phyloP scores from a whole-genome alignment of 2,797 vertebrate species.

The Odontamblyopus lacepedii region DNA sequence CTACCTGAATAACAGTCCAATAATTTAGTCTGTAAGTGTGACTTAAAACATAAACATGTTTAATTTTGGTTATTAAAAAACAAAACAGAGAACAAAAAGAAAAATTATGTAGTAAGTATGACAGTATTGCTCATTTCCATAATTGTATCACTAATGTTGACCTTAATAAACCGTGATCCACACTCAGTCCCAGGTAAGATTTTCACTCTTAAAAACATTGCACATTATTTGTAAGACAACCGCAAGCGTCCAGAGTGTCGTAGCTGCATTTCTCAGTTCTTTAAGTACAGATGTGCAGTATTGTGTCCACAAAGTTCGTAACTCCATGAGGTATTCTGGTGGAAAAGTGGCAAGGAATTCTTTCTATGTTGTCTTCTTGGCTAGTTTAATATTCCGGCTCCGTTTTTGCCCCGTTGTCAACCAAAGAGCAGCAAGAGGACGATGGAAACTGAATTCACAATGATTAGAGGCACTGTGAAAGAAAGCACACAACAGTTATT shows the following conservation, averaged over 20 bases:
- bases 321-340: background rate
- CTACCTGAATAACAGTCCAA: background rate
- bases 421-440: slow-evolving; percentile 90
- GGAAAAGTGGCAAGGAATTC: background rate
- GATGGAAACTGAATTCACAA: slow-evolving; percentile 88
- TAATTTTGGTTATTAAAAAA: background rate
- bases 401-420: slow-evolving; percentile 60
- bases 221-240: background rate
- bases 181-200: background rate
- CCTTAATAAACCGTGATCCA: background rate
- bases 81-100: background rate
- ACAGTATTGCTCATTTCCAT: background rate
- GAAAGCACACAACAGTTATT: background rate
- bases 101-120: background rate
- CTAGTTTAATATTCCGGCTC: background rate
- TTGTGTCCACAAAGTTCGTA: background rate
- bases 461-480: slow-evolving; percentile 87
- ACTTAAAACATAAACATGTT: slow-evolving; percentile 1
- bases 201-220: background rate
- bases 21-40: background rate
- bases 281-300: background rate
- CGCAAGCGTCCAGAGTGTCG: background rate
- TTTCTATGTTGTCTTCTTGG: slow-evolving; percentile 1
- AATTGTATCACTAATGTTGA: background rate
- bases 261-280: background rate